Evolutionary conservation across 2,113 vertebrate species (phyloP).

Genomic region (Lathamus discolor): DNA sequence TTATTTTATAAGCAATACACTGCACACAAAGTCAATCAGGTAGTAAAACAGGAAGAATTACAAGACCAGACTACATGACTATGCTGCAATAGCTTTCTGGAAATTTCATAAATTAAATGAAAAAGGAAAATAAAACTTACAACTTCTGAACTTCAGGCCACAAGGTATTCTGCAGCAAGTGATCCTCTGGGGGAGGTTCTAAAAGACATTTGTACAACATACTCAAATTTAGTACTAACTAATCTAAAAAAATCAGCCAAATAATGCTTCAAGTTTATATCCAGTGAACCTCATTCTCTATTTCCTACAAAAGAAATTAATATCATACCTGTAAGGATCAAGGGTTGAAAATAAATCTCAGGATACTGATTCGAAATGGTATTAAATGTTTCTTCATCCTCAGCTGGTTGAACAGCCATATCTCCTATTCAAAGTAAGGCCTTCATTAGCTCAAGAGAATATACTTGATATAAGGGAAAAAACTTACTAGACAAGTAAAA

Average conservation of each 20-base stretch:
- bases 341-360: conserved; percentile 87
- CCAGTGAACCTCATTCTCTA: not conserved
- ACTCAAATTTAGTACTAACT: not conserved
- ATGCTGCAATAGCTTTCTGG: not conserved
- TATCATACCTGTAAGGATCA: conserved; percentile 85
- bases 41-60: not conserved
- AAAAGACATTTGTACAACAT: conserved; percentile 39
- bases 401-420: conserved; percentile 48
- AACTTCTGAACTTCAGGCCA: conserved; percentile 98
- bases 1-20: not conserved
- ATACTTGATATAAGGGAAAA: not conserved
- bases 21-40: not conserved
- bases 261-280: not conserved
- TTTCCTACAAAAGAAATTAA: not conserved
- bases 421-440: conserved; percentile 78
- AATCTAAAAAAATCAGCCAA: not conserved
- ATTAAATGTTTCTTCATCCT: conserved; percentile 75
- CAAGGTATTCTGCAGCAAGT: conserved; percentile 95
- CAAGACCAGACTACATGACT: not conserved
- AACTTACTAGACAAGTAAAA: not conserved
- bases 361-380: conserved; percentile 84
- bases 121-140: conserved; percentile 78
- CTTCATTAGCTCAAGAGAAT: not conserved
- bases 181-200: conserved; percentile 96
- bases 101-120: not conserved